Evolutionary conservation across 2,113 vertebrate genomes (phyloP).

Genomic region (Xerus inauris): DNA sequence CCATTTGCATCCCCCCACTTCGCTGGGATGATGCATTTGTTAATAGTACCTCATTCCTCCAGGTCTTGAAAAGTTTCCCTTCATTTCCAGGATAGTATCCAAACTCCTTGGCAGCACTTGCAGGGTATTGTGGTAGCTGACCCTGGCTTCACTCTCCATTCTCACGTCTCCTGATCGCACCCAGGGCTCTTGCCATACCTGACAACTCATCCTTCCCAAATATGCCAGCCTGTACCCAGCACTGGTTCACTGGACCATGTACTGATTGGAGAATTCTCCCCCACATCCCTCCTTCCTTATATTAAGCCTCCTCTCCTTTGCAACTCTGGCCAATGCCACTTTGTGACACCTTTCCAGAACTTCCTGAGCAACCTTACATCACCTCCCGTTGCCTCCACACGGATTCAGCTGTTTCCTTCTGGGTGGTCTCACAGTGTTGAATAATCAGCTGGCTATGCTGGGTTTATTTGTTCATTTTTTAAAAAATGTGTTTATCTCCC

Average conservation of each 20-base stretch:
- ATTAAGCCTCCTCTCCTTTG: neutral
- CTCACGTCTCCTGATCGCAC: neutral
- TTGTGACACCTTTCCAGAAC: neutral
- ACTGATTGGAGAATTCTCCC: neutral
- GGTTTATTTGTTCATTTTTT: neutral
- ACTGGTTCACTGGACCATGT: neutral
- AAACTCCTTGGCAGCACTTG: neutral
- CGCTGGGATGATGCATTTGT: neutral
- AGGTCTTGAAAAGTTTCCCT: neutral
- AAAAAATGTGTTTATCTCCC: neutral
- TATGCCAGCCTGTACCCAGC: neutral
- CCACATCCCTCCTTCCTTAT: too few species aligned
- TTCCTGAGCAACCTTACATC: neutral
- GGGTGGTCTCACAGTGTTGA: neutral
- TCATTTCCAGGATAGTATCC: neutral
- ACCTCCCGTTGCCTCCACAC: neutral
- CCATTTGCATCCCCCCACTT: neutral
- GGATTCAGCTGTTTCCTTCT: neutral
- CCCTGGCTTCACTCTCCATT: neutral
- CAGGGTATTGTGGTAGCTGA: neutral
- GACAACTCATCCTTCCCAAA: neutral
- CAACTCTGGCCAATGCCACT: neutral
- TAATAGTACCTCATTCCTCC: neutral
- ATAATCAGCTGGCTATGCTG: neutral
- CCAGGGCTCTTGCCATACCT: neutral